Evolutionary conservation across 2,888 invertebrate species (phyloP).

Genomic region (Chrysolina americana): DNA sequence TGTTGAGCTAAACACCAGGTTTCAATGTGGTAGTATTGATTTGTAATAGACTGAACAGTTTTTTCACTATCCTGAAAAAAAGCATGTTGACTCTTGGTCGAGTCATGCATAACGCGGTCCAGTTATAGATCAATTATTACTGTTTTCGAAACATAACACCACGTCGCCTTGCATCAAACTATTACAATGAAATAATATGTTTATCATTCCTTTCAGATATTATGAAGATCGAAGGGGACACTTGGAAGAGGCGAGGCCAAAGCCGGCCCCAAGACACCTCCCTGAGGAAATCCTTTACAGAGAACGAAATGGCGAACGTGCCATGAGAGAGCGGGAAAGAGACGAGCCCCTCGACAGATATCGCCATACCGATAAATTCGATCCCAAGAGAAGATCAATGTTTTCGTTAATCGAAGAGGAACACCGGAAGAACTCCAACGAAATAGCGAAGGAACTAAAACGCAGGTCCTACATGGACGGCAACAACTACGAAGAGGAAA

Average conservation of each 20-base stretch:
- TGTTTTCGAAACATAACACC: no score
- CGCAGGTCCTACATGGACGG: conserved; percentile 69
- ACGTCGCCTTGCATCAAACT: not conserved
- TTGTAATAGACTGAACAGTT: no score
- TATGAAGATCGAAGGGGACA: conserved; percentile 54
- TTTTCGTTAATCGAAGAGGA: conserved; percentile 70
- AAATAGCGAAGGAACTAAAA: conserved; percentile 71
- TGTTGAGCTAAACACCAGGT: no score
- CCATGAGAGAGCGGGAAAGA: conserved; percentile 47
- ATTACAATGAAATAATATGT: not conserved
- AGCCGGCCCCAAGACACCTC: conserved; percentile 62
- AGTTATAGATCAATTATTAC: no score
- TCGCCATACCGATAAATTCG: conserved; percentile 62
- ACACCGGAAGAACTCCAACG: conserved; percentile 68
- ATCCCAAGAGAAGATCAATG: conserved; percentile 68
- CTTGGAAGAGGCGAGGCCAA: conserved; percentile 57
- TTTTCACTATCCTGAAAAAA: no score
- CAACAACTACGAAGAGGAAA: conserved; percentile 56
- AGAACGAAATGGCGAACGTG: conserved; percentile 51
- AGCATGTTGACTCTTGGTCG: no score
- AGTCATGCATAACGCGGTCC: no score
- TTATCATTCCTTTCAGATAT: conserved; percentile 46
- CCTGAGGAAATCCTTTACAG: conserved; percentile 61
- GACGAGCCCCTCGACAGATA: conserved; percentile 55
- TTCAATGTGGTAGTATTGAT: no score